Evolutionary conservation across 2,113 vertebrate species (phyloP).

Genomic region (Paramormyrops kingsleyae): DNA sequence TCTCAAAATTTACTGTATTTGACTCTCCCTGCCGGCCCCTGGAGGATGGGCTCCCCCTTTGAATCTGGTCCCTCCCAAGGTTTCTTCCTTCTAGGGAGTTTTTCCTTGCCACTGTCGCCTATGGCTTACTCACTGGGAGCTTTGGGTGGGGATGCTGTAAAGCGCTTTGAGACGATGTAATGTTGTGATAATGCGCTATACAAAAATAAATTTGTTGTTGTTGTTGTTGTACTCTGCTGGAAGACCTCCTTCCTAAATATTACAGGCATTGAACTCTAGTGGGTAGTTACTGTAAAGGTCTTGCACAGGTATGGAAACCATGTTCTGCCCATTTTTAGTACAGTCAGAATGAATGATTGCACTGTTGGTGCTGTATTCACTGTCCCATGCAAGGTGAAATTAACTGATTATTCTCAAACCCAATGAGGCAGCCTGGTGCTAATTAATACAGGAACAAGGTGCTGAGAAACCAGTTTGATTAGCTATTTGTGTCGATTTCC

Average conservation of each 20-base stretch:
- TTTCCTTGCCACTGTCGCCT: no score
- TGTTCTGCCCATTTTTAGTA: background rate
- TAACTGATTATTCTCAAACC: background rate
- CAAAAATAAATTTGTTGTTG: no score
- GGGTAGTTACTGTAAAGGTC: background rate
- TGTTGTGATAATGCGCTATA: no score
- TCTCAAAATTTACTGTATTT: no score
- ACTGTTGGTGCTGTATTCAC: background rate
- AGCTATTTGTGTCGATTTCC: background rate
- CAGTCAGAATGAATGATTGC: background rate
- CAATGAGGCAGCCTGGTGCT: background rate
- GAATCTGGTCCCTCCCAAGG: no score
- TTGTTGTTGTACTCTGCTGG: background rate
- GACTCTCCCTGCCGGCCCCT: no score
- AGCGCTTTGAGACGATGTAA: no score
- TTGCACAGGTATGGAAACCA: background rate
- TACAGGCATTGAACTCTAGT: background rate
- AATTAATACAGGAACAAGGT: background rate
- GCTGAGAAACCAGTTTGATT: background rate
- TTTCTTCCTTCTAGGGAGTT: no score
- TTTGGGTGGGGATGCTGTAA: no score
- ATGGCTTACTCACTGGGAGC: no score
- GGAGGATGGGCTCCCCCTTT: no score
- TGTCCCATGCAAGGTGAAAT: background rate
- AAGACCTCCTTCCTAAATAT: background rate